Evolutionary conservation across 2,888 invertebrate species (phyloP), one percentile per base, ranked within the genome.

Genomic region (Drosophila atripex): DNA sequence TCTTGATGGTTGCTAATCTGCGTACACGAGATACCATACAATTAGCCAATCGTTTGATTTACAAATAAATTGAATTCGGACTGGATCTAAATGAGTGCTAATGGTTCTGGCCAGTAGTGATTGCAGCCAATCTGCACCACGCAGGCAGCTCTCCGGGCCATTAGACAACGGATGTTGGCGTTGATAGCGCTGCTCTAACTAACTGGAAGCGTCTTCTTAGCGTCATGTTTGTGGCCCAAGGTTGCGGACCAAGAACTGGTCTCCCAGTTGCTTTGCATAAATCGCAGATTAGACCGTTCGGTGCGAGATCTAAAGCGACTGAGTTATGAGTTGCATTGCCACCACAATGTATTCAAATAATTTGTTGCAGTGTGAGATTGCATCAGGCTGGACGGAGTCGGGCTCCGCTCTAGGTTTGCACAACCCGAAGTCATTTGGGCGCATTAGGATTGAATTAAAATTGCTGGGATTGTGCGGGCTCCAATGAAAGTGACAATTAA

Each of bases 371-470:
- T 65, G 54, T 46, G 66, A 12, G 53, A 65, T 64, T 64, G 45
- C 64, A 64, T 64, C 64, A 64, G 53, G 49, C 18, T 18, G 12
- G 49, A 1, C 16, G 14, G 12, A 28, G 43, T 23, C 23, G 47
- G 38, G 38, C 16, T 3, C 45, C 11, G 4, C 4, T 8, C 8
- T 1, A n/a, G 28, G 49, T 78, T 82, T 82, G 71, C 85, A 78
- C 78, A 82, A 82, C 85, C 55, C 46, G 32, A 46, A 65, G 60
- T 76, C 69, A 85, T 85, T 82, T 86, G 61, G 82, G 71, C 85
- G 78, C 85, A 87, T 82, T 82, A 87, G 74, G 76, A 76, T 82
- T 80, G 82, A 74, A 82, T 82, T 82, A 82, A 82, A 78, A 82
- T 82, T 72, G 87, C 85, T 82, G 59, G 82, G 72, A 82, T 82